Conservation (phyloP, 2,888 invertebrate genomes). For the Drosophila paucipuncta region DNA sequence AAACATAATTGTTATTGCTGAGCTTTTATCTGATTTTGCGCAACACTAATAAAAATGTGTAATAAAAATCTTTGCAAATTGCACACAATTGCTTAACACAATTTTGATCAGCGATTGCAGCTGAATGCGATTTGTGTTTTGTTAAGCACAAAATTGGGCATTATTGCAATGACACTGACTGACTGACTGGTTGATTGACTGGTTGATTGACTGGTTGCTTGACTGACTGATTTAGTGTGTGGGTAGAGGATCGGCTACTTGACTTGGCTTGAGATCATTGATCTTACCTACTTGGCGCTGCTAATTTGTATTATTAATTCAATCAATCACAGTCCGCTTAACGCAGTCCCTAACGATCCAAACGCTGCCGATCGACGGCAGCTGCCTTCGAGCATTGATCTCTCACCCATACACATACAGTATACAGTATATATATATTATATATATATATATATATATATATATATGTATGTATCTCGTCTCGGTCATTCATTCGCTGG, state of each 20-base stretch:
- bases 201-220: neutral
- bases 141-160: neutral
- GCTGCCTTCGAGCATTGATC: slow-evolving; percentile 76
- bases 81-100: neutral
- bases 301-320: slow-evolving; percentile 81
- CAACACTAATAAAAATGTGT: neutral
- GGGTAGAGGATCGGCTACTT: slow-evolving; percentile 23
- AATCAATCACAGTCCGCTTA: slow-evolving; percentile 70
- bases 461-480: slow-evolving; percentile 7
- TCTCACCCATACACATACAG: slow-evolving; percentile 24
- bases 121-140: slow-evolving; percentile 7
- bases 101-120: slow-evolving; percentile 20
- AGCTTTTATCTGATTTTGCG: neutral
- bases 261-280: slow-evolving; percentile 66
- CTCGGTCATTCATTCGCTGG: slow-evolving; percentile 15
- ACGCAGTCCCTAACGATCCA: slow-evolving; percentile 70
- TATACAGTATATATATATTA: neutral
- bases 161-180: slow-evolving; percentile 6
- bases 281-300: slow-evolving; percentile 79
- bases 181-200: neutral
- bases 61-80: neutral
- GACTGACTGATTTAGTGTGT: neutral
- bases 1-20: neutral
- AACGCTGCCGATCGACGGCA: slow-evolving; percentile 63
- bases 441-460: slow-evolving; percentile 1